Evolutionary conservation across 2,888 invertebrate genomes (phyloP).

Genomic region (Xestia sexstrigata): DNA sequence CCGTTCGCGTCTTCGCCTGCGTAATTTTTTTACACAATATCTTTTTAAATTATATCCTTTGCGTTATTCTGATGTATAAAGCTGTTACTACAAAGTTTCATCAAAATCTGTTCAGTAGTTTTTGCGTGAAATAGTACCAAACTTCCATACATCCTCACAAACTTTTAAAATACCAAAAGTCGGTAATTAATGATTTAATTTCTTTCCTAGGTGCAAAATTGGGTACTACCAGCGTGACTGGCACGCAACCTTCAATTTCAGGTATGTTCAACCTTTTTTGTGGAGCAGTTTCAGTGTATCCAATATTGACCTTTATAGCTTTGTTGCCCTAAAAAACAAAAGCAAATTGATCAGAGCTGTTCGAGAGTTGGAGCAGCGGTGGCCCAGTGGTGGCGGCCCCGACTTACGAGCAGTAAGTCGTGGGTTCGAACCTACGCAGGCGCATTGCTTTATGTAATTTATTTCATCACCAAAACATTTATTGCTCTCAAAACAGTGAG

Average conservation of each 20-base stretch:
- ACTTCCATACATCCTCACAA: background rate
- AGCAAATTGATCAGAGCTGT: background rate
- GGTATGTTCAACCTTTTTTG: conserved; percentile 68
- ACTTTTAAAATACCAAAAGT: background rate
- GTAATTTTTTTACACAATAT: no score
- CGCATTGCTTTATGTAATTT: no score
- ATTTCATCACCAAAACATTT: no score
- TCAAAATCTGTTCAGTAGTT: background rate
- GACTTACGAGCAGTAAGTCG: no score
- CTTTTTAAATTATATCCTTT: background rate
- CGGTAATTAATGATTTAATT: background rate
- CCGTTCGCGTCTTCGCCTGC: background rate
- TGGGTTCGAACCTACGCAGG: no score
- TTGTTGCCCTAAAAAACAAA: background rate
- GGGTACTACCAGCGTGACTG: conserved; percentile 77
- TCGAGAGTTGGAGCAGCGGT: no score
- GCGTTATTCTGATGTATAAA: no score
- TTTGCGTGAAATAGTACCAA: background rate
- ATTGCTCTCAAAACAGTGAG: no score
- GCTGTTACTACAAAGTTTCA: no score
- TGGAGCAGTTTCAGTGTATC: background rate
- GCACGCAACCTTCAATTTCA: conserved; percentile 76
- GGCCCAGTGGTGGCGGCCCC: no score
- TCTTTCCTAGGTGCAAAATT: conserved; percentile 75
- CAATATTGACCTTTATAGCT: background rate